Percentiles rank a stretch among this genome's conserved stretches.
These are phyloP conservation scores for Pogonocichla stellata DNA, from an alignment of 2,113 vertebrate species.

Conservation along the genomic window DNA sequence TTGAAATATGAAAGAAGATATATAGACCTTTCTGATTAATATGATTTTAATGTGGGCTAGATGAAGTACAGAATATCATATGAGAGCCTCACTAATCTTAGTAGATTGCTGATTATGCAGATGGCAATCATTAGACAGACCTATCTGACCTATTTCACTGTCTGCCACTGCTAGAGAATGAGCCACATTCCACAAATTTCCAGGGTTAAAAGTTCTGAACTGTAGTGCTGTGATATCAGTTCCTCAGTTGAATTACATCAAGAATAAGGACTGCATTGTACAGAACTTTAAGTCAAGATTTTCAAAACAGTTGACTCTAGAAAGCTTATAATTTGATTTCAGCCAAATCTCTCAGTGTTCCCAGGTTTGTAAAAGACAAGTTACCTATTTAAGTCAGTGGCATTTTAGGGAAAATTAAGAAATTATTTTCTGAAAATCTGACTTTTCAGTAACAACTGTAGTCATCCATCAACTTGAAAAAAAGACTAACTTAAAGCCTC, in stretches of 20 bases:
- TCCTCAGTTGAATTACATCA: background rate
- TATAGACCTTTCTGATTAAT: constrained; percentile 32
- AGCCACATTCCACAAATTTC: background rate
- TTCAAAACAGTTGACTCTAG: background rate
- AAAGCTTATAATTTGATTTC: background rate
- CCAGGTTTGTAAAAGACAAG: background rate
- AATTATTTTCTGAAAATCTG: background rate
- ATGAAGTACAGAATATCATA: constrained; percentile 18
- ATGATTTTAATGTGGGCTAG: constrained; percentile 25
- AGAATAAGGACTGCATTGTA: background rate
- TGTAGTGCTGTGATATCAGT: background rate
- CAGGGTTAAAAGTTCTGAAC: background rate
- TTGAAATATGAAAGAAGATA: background rate
- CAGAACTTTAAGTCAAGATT: background rate
- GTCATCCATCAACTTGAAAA: background rate
- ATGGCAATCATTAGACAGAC: background rate
- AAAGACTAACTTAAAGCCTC: background rate
- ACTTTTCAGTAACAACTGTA: background rate
- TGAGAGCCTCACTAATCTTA: constrained; percentile 39
- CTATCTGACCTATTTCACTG: background rate
- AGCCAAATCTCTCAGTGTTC: background rate
- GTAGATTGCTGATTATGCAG: constrained; percentile 35
- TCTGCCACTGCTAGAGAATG: background rate
- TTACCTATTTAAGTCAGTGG: background rate
- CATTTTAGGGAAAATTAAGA: background rate